Base-by-base conservation (phyloP, 1,140 invertebrate species). In the Musca domestica region DNA sequence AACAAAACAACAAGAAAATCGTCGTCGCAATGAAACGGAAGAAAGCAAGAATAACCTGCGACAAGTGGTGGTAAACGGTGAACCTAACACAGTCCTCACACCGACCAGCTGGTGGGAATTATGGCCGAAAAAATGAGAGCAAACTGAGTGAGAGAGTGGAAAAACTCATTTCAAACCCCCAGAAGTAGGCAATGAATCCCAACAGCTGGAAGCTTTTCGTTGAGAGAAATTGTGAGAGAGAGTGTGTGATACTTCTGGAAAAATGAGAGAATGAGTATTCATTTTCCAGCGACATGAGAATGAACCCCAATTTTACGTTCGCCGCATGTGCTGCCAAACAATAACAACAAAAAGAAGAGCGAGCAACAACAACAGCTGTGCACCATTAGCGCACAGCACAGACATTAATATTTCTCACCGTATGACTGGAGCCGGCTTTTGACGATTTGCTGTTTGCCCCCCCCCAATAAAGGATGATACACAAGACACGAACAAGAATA, bases 401-500 rank as follows among this genome's bases (percentile, higher is more conserved):
- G 12, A 17, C 19, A 63, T 17, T 19, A 47, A 63, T 7, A 65
- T 49, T 48, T 49, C 48, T 65, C 41, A 30, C 64, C 64, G 64
- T 51, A 65, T 65, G 41, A 65, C 64, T 65, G 64, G 64, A 65
- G 64, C 64, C 64, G 64, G 64, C 64, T 65, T 65, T 65, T 65
- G 64, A 65, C 12, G 30, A 22, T 23, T 23, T 49, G 64, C 48
- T 65, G 2, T 23, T 65, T 20, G 34, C 46, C 9, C 5, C 34
- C 34, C 34, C 4, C 34, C 10, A 41, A 10, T 12, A 41, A 12
- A 48, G 9, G 17, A 64, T 30, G 41, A 64, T 47, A 64, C 34
- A 64, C 17, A 64, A 22, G 27, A 64, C 20, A 65, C 23, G 22
- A 49, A 46, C 46, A 23, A 64, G 2, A 30, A 61, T 5, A 58